Evolutionary conservation across 2,888 invertebrate species (phyloP).

Genomic region (Ferrisia virgata): DNA sequence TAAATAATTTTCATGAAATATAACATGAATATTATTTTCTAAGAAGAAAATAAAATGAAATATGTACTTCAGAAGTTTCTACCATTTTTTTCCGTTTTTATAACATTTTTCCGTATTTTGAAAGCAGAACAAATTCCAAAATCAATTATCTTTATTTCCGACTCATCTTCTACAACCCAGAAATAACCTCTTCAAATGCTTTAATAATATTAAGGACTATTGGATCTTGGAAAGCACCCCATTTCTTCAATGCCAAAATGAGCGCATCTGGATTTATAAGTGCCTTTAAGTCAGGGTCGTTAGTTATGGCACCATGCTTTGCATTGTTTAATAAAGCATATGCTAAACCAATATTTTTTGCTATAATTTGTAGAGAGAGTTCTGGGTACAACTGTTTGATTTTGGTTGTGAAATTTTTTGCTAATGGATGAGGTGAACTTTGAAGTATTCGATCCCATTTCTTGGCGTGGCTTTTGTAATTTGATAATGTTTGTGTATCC

Average conservation of each 20-base stretch:
- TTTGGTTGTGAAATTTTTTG: background rate
- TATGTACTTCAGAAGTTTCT: no score
- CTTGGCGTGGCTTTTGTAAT: background rate
- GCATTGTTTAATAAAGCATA: background rate
- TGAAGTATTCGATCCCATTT: background rate
- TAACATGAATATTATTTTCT: no score
- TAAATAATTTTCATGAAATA: no score
- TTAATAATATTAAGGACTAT: background rate
- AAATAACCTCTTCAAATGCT: conserved; percentile 2
- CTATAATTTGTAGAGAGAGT: background rate
- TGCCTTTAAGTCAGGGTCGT: background rate
- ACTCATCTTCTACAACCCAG: background rate
- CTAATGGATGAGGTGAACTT: background rate
- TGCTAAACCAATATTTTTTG: background rate
- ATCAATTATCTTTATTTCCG: background rate
- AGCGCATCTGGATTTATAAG: background rate
- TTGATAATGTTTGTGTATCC: background rate
- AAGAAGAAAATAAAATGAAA: no score
- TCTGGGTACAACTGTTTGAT: background rate
- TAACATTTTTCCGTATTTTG: no score
- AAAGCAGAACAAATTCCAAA: no score
- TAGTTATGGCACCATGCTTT: background rate
- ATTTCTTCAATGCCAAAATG: background rate
- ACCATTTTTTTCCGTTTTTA: no score
- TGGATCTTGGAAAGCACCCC: background rate